Conservation (phyloP, 2,888 invertebrate species). For the Erebia aethiops region DNA sequence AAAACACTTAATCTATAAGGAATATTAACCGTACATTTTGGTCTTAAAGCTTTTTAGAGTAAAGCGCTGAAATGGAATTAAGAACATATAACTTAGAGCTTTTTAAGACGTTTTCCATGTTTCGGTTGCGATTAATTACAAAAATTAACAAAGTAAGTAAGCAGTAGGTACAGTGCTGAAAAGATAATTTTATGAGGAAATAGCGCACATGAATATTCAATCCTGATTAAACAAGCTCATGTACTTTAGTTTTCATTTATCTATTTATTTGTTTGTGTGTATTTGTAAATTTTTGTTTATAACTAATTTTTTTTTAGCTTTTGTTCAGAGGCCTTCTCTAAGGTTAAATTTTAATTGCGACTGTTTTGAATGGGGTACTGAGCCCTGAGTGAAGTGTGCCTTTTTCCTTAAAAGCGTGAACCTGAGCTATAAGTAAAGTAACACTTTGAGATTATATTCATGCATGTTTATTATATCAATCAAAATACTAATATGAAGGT, state of each 20-base stretch:
- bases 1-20: constrained; percentile 13
- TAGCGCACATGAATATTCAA: not conserved
- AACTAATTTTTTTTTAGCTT: too few species aligned
- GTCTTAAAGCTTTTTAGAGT: constrained; percentile 18
- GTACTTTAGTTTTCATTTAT: too few species aligned
- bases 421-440: too few species aligned
- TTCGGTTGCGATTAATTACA: constrained; percentile 19
- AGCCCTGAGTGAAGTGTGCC: too few species aligned
- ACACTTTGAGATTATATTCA: not conserved
- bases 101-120: constrained; percentile 22
- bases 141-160: constrained; percentile 13
- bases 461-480: not conserved
- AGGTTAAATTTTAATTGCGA: not conserved
- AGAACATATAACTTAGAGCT: constrained; percentile 18
- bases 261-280: too few species aligned
- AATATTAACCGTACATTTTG: constrained; percentile 18
- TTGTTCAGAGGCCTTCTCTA: too few species aligned
- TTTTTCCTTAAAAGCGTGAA: too few species aligned
- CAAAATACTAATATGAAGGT: constrained; percentile 5
- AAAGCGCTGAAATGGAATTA: constrained; percentile 12
- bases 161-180: not conserved
- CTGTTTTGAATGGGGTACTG: not conserved
- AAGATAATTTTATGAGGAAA: not conserved
- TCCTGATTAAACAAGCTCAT: too few species aligned
- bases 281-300: too few species aligned